Evolutionary conservation across 2,113 vertebrate species (phyloP).

Genomic region (Zosterops lateralis): DNA sequence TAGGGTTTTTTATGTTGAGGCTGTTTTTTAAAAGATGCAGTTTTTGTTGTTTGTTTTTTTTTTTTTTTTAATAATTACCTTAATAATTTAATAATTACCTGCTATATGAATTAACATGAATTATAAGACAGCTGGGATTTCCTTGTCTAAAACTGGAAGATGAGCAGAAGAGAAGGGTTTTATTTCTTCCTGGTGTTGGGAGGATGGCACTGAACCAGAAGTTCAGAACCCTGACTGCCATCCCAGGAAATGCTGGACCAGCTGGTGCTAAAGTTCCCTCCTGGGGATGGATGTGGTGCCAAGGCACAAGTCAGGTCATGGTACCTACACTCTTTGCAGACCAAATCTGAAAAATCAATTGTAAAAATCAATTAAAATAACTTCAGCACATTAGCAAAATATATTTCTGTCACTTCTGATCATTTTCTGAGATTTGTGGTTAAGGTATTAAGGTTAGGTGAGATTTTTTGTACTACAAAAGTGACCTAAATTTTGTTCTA

Average conservation of each 20-base stretch:
- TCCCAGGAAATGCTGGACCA: neutral
- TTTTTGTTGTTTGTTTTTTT: too few species aligned
- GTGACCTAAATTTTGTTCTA: neutral
- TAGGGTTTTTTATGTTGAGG: neutral
- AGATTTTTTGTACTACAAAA: neutral
- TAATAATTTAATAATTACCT: neutral
- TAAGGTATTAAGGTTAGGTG: neutral
- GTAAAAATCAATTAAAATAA: neutral
- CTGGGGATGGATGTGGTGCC: neutral
- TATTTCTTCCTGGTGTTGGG: neutral
- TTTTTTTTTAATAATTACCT: too few species aligned
- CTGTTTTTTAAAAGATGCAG: neutral
- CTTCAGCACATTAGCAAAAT: neutral
- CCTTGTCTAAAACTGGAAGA: neutral
- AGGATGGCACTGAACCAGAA: neutral
- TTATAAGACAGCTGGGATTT: neutral
- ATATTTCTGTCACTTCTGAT: neutral
- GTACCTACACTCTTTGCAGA: neutral
- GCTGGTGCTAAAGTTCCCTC: neutral
- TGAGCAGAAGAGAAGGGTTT: neutral
- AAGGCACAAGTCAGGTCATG: neutral
- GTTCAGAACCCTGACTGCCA: neutral
- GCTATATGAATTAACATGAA: neutral
- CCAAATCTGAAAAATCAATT: neutral
- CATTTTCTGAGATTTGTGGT: neutral